phyloP scores from a whole-genome alignment of 2,113 vertebrate species.

The Loxodonta africana region DNA sequence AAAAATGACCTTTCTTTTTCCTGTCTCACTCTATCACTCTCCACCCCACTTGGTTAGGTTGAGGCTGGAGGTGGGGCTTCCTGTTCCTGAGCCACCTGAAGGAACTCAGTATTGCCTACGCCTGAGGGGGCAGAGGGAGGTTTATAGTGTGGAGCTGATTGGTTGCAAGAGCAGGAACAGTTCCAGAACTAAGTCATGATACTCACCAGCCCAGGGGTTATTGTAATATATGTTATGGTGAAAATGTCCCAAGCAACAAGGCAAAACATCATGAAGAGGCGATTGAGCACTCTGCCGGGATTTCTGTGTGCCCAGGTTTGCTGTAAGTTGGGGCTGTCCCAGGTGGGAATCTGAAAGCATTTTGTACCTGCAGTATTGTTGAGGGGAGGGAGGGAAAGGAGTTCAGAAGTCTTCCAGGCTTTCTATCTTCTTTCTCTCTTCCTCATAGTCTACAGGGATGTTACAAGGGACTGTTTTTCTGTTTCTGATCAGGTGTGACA shows the following conservation, averaged over 20 bases:
- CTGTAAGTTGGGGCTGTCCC: background rate
- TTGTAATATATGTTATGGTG: background rate
- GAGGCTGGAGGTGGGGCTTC: background rate
- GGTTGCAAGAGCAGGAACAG: too few relatives aligned
- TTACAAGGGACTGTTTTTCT: background rate
- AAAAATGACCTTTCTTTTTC: background rate
- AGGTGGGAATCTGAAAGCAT: accelerated
- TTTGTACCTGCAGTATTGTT: background rate
- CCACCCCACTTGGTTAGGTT: background rate
- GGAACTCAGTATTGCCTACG: background rate
- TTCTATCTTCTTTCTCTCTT: background rate
- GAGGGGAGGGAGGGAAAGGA: background rate
- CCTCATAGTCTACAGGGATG: accelerated
- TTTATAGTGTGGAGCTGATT: background rate
- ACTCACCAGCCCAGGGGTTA: background rate
- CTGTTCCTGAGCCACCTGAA: background rate
- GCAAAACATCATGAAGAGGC: background rate
- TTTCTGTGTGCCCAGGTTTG: background rate
- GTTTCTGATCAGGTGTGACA: constrained; percentile 63
- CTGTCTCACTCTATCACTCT: accelerated
- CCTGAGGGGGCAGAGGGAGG: background rate
- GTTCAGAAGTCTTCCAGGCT: background rate
- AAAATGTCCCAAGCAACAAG: background rate
- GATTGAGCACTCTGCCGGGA: background rate
- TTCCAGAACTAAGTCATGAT: background rate